Evolutionary conservation across 1,140 invertebrate species (phyloP).

Genomic region (Geopemphigus sp.): DNA sequence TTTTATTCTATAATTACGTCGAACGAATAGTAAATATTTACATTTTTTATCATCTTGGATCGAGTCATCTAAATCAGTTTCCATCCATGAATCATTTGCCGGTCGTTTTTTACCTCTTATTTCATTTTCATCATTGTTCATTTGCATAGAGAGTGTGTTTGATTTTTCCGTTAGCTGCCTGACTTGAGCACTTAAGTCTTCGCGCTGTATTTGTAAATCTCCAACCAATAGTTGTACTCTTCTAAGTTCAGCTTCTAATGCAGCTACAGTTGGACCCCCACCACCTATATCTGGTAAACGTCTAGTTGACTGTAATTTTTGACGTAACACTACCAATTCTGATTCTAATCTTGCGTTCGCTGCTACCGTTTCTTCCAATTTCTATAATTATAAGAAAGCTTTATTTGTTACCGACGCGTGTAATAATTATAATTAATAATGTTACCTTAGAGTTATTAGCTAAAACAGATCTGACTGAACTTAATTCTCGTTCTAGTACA

Average conservation of each 20-base stretch:
- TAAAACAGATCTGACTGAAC: conserved; percentile 76
- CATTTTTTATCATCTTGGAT: conserved; percentile 57
- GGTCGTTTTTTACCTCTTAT: conserved; percentile 54
- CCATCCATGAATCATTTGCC: conserved; percentile 67
- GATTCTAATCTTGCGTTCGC: conserved; percentile 85
- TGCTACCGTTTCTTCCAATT: conserved; percentile 84
- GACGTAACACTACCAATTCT: conserved; percentile 77
- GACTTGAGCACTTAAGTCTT: conserved; percentile 78
- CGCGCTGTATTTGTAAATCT: conserved; percentile 77
- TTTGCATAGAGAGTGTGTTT: conserved; percentile 58
- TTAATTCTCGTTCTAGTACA: conserved; percentile 77
- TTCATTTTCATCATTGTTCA: conserved; percentile 56
- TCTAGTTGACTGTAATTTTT: conserved; percentile 67
- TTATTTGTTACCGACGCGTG: neutral
- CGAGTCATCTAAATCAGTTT: conserved; percentile 83
- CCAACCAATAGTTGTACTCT: conserved; percentile 79
- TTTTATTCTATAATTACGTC: neutral
- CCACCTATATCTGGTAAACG: conserved; percentile 50
- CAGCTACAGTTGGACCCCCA: conserved; percentile 59
- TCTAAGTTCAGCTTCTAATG: conserved; percentile 76
- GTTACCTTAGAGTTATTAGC: conserved; percentile 85
- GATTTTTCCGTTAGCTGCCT: conserved; percentile 76
- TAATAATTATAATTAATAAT: neutral
- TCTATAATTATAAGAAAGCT: conserved; percentile 59
- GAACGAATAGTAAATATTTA: neutral